Base-by-base conservation (phyloP, 2,797 vertebrate species). In the Eulemur mongoz region DNA sequence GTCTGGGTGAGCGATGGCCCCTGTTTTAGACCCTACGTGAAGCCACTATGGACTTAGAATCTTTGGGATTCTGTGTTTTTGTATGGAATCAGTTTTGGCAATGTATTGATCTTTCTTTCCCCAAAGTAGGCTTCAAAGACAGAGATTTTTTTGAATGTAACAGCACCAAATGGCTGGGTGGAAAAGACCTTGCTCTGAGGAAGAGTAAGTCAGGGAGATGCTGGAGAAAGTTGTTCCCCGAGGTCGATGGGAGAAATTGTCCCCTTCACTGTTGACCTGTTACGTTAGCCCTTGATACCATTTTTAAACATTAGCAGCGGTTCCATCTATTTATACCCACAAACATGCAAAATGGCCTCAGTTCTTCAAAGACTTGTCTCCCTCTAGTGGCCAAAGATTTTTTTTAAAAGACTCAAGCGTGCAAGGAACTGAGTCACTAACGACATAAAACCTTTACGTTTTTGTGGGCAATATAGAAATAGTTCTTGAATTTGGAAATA, bases 311-410 rank as follows among this genome's bases (percentile, higher is more conserved):
- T 10, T 10, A 40, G 35, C 27, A 57, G 50, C 6, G 4, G 65
- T 78, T 80, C 65, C 35, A 8, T 30, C 40, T 20, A 8, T 27
- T 32, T 35, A 4, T 2, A 59, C 14, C 40, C 38, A n/a, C 14
- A n/a, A 17, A 38, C 25, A 0, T 0, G 27, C 40, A 25, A 80
- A 70, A 54, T 22, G 43, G 22, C 78, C 65, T 95, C 67, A 12
- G 25, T 85, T 85, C 89, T 61, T 91, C 81, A 79, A 87, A 93
- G 73, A 82, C 18, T 45, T 97, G 91, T 96, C 97, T 92, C 97
- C 97, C 96, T 95, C 96, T 94, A 93, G 95, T 89, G 97, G 89
- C 30, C 73, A 86, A 95, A 85, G 20, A 8, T 86, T 78, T 87
- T 5, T 11, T 43, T 43, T 43, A 22, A 30, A 50, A 57, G 6